Evolutionary conservation across 2,888 invertebrate genomes (phyloP).

Genomic region (Dasypolia templi): DNA sequence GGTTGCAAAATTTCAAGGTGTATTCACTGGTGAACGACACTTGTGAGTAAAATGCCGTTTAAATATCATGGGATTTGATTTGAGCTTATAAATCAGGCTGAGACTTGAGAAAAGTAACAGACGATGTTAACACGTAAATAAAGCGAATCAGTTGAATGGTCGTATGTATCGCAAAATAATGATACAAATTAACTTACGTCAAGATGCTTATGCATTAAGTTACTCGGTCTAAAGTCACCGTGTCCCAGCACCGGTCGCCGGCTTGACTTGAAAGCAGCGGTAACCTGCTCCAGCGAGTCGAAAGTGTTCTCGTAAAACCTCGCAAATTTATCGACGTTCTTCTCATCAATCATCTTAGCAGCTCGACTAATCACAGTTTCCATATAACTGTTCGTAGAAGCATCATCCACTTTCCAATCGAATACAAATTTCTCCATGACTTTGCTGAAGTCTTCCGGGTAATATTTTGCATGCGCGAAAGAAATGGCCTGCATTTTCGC

Average conservation of each 20-base stretch:
- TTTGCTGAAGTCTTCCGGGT: constrained; percentile 75
- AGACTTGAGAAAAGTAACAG: neutral
- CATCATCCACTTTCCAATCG: constrained; percentile 34
- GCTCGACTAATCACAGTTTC: constrained; percentile 48
- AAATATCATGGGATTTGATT: neutral
- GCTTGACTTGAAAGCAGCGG: constrained; percentile 46
- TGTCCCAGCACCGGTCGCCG: constrained; percentile 73
- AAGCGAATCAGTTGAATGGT: too few species aligned
- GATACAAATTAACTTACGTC: constrained; percentile 53
- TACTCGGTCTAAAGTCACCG: constrained; percentile 78
- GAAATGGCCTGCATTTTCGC: constrained; percentile 85
- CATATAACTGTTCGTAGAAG: constrained; percentile 28
- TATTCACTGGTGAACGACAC: too few species aligned
- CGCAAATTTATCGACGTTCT: constrained; percentile 66
- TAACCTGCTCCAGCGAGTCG: constrained; percentile 36
- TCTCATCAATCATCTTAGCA: constrained; percentile 61
- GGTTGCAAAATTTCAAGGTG: neutral
- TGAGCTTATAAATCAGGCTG: neutral
- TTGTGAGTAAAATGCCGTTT: too few species aligned
- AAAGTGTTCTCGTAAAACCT: constrained; percentile 56
- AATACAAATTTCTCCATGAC: constrained; percentile 61
- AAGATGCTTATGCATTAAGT: constrained; percentile 65
- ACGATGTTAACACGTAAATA: neutral
- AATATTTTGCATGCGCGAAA: constrained; percentile 68
- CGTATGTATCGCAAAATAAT: neutral